Evolutionary conservation across 2,888 invertebrate genomes (phyloP), one percentile per base, ranked within the genome.

Genomic region (Uropetala carovei): DNA sequence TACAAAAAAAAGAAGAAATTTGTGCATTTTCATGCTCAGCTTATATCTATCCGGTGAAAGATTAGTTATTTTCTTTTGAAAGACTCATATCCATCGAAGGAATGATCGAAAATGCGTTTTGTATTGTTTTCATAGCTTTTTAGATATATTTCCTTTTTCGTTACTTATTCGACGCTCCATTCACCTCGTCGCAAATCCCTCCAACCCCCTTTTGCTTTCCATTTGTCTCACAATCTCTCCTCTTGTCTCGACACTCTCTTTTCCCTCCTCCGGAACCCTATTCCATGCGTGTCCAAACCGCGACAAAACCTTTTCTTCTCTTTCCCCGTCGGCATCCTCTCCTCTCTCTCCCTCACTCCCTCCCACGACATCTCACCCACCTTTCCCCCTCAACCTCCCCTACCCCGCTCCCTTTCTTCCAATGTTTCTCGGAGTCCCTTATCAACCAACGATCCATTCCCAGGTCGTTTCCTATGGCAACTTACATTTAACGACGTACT

Each of bases 381-480:
- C 86, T 27, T 27, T 4, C 57, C 18, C 86, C 57, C 83, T 8
- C 10, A 30, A 16, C 43, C 43, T 18, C 13, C 30, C n/a, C n/a
- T n/a, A 84, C 84, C 57, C 58, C 27, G 9, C 43, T n/a, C 60
- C 64, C 86, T 60, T 14, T 43, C 89, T 64, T 43, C 89, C 18
- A 64, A 60, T 89, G 89, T 89, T 89, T 64, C 64, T 68, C 16
- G n/a, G 43, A 68, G 64, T 89, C 89, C 68, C 89, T 89, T 89
- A 89, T 89, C 89, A 89, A 89, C 64, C 64, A 68, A 64, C 89
- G 89, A 89, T 89, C 89, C 89, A 89, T 89, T 89, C 89, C 89
- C 89, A 68, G 89, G 89, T 89, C 89, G 89, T 89, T 89, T 89
- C 89, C 89, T 68, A 89, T 89, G 89, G 89, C 64, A 89, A 89